A percentile compares a stretch with the other conserved stretches of the same genome.
Evolutionary conservation across 2,113 vertebrate species (phyloP).

Genomic region (Prunella himalayana): DNA sequence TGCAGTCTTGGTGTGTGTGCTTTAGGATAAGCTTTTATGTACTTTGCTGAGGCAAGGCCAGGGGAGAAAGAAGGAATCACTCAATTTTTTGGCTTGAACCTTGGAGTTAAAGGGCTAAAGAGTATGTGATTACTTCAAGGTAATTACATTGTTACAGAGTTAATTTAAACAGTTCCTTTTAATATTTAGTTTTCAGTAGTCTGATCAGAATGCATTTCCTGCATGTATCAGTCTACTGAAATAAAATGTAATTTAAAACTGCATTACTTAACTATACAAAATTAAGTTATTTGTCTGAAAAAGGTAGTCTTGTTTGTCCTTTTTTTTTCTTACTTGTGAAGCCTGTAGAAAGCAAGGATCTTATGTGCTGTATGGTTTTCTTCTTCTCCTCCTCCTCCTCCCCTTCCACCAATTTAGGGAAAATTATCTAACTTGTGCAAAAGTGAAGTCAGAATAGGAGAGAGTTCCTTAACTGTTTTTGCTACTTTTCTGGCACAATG

Average conservation of each 20-base stretch:
- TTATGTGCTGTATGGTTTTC: neutral
- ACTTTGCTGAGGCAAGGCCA: neutral
- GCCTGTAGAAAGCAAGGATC: neutral
- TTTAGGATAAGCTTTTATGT: neutral
- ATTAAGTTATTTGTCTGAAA: neutral
- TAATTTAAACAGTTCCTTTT: neutral
- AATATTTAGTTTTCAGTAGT: neutral
- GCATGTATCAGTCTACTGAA: neutral
- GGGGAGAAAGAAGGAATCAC: neutral
- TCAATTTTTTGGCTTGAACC: neutral
- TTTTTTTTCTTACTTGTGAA: neutral
- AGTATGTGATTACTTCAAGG: neutral
- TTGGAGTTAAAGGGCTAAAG: neutral
- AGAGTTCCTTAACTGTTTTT: neutral
- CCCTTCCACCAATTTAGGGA: neutral
- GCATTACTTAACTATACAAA: neutral
- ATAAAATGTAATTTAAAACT: neutral
- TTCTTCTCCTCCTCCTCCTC: rapidly evolving
- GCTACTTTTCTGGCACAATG: neutral
- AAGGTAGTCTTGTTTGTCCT: neutral
- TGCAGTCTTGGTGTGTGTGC: neutral
- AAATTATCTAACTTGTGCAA: neutral
- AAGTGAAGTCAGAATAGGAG: neutral
- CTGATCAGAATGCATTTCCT: neutral
- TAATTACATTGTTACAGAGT: neutral